Evolutionary conservation across 2,113 vertebrate genomes (phyloP).

Genomic region (Tinamus guttatus): DNA sequence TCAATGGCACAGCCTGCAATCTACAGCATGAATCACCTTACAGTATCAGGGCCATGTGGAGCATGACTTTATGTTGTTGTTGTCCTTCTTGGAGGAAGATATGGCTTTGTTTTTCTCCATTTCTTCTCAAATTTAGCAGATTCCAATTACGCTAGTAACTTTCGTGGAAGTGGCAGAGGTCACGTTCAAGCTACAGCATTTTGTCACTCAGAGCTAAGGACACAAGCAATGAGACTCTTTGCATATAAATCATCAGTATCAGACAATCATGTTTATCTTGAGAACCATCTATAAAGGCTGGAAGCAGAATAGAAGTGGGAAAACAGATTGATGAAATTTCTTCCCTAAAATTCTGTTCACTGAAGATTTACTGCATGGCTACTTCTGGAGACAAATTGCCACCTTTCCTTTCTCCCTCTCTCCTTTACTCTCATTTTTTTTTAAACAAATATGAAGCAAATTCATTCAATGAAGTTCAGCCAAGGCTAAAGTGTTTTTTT

Average conservation of each 20-base stretch:
- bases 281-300: neutral
- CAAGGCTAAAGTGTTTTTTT: constrained; percentile 26
- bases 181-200: neutral
- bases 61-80: neutral
- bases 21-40: neutral
- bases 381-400: constrained; percentile 30
- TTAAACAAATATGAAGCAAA: constrained; percentile 31
- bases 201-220: neutral
- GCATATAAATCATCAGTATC: constrained; percentile 31
- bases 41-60: neutral
- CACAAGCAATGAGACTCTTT: neutral
- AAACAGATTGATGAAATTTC: neutral
- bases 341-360: neutral
- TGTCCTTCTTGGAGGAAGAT: neutral
- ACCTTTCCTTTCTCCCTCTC: neutral
- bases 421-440: neutral
- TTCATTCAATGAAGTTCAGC: neutral
- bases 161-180: constrained; percentile 22
- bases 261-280: neutral
- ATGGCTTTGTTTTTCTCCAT: neutral
- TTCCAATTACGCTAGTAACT: neutral
- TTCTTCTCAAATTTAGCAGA: neutral
- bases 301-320: constrained; percentile 1
- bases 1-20: neutral
- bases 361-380: constrained; percentile 22